Conservation (phyloP, 2,113 vertebrate species). For the Sceloporus undulatus region DNA sequence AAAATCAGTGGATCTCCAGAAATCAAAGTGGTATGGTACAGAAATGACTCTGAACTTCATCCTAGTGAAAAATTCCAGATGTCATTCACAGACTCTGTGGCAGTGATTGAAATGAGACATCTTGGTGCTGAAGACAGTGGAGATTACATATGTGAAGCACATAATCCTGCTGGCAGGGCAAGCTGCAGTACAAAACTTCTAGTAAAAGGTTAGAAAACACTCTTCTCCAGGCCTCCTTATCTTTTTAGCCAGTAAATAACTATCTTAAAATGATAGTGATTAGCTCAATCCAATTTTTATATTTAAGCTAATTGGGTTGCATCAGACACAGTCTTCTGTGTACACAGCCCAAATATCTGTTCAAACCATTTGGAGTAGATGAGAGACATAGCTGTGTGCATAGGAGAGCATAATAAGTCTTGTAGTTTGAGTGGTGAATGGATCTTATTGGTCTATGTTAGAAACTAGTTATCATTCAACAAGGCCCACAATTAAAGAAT, state of each 20-base stretch:
- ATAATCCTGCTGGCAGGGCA: constrained; percentile 93
- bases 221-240: neutral
- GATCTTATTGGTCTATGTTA: neutral
- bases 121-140: constrained; percentile 87
- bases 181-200: constrained; percentile 93
- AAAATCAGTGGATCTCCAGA: constrained; percentile 93
- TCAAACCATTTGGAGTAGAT: neutral
- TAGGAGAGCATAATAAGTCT: neutral
- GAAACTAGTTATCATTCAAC: neutral
- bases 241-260: neutral
- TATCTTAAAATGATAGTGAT: neutral
- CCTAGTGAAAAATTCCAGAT: constrained; percentile 87
- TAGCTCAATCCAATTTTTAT: neutral
- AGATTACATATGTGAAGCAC: constrained; percentile 96
- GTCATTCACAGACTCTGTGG: constrained; percentile 90
- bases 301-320: neutral
- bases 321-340: neutral
- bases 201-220: constrained; percentile 91
- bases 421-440: neutral
- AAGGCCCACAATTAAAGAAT: neutral
- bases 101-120: constrained; percentile 88
- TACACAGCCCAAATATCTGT: neutral
- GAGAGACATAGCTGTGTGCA: neutral
- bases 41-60: constrained; percentile 89
- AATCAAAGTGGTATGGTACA: constrained; percentile 92